Evolutionary conservation across 2,888 invertebrate species (phyloP), one percentile per base, ranked within the genome.

Genomic region (Bedellia somnulentella): DNA sequence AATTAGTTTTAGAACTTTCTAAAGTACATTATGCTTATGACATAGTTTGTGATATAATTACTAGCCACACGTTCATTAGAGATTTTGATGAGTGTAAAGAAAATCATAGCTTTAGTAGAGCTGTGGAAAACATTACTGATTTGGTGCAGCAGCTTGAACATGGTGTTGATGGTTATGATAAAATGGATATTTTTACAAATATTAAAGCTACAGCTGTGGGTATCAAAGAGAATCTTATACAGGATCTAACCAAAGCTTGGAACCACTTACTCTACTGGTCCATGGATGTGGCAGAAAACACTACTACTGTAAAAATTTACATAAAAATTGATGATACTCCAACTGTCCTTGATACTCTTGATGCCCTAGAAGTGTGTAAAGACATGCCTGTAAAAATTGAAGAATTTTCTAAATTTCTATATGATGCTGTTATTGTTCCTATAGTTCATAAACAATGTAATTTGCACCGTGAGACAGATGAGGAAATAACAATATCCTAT

Each of bases 11-110:
- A 43, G 68, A 73, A 39, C 53, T 88, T 24, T 61, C 80, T 34
- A 80, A 80, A 40, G 63, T 81, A 0, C 71, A 77, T 12, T 68
- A 80, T 39, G 79, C 80, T n/a, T 41, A 84, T 12, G 58, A 66
- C 18, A 57, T 83, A 36, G 43, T 67, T 4, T 45, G 36, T 34
- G 57, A 66, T 52, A 57, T 68, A 2, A 40, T 58, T 3, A 53
- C 54, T 28, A 64, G 67, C 41, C 59, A 58, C 5, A 57, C 45
- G 32, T 57, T 52, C 43, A 46, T 70, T 3, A 66, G 57, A 31
- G 55, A 60, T 13, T 70, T 57, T 53, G 56, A 63, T 36, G 55
- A 53, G 21, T 62, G 57, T 1, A 45, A 51, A 29, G 52, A 57
- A 35, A 49, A 47, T n/a, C 52, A 63, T 29, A 62, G 60, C 34